A percentile compares a stretch with the other conserved stretches of the same genome.
These are phyloP conservation scores for Solea senegalensis DNA, from an alignment of 2,113 vertebrate genomes.

Conservation along the genomic window DNA sequence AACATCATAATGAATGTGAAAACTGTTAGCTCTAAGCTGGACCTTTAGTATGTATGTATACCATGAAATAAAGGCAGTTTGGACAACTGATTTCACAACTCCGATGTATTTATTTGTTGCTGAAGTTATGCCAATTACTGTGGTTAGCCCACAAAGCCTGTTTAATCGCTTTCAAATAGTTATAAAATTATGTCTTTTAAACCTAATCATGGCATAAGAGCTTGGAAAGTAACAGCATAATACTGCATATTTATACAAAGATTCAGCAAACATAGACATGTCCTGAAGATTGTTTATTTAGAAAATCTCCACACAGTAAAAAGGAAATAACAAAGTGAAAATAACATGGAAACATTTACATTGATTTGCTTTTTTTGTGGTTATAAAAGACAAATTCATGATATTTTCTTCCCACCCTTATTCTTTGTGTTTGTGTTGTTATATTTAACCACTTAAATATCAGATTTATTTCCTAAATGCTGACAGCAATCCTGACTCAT, in stretches of 20 bases:
- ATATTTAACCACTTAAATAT: not conserved
- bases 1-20: constrained; percentile 10
- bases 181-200: too few species aligned
- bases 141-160: too few species aligned
- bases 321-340: constrained; percentile 38
- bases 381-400: constrained; percentile 3
- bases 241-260: not conserved
- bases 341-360: constrained; percentile 34
- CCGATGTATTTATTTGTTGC: too few species aligned
- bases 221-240: not conserved
- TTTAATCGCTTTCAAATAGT: too few species aligned
- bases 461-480: constrained; percentile 3
- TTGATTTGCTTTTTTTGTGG: constrained; percentile 21
- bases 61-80: constrained; percentile 6
- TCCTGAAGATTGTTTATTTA: constrained; percentile 67
- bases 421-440: not conserved
- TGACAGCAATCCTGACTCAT: not conserved
- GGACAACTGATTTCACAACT: not conserved
- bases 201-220: not conserved
- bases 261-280: not conserved
- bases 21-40: not conserved
- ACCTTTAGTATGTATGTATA: not conserved
- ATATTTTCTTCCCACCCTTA: constrained; percentile 6
- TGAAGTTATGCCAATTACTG: too few species aligned
- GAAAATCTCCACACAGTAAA: constrained; percentile 59